Conservation (phyloP, 2,113 vertebrate genomes). For the Mormyrus lacerda region DNA sequence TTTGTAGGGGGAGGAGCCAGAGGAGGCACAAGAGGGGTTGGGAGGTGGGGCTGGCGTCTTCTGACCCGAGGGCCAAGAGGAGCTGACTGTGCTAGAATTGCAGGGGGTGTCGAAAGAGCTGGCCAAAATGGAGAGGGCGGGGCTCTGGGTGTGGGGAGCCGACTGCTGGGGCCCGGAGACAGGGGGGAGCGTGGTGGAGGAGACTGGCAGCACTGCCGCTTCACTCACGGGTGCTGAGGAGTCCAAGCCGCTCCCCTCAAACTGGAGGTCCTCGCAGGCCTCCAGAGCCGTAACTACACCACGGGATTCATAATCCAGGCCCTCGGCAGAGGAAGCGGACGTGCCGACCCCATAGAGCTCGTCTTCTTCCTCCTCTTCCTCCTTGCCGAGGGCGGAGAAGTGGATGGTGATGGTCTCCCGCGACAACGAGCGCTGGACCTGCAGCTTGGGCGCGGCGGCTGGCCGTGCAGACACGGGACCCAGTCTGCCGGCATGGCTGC, state of each 20-base stretch:
- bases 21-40: slow-evolving; percentile 41
- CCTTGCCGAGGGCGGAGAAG: slow-evolving; percentile 91
- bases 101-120: slow-evolving; percentile 32
- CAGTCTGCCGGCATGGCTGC: slow-evolving; percentile 77
- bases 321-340: slow-evolving; percentile 38
- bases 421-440: slow-evolving; percentile 89
- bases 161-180: slow-evolving; percentile 45
- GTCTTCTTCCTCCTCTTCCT: slow-evolving; percentile 93
- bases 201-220: slow-evolving; percentile 48
- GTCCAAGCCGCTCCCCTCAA: slow-evolving; percentile 57
- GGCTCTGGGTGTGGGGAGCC: slow-evolving; percentile 49
- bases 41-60: slow-evolving; percentile 51
- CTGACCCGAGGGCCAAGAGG: slow-evolving; percentile 60
- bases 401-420: slow-evolving; percentile 96
- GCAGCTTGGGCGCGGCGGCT: slow-evolving; percentile 77
- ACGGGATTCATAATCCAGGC: slow-evolving; percentile 64
- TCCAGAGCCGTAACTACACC: slow-evolving; percentile 75
- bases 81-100: slow-evolving; percentile 47
- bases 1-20: slow-evolving; percentile 76
- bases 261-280: slow-evolving; percentile 80
- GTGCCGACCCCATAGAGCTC: slow-evolving; percentile 58
- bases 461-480: slow-evolving; percentile 68
- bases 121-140: slow-evolving; percentile 60
- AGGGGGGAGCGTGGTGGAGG: slow-evolving; percentile 40
- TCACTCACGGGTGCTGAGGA: slow-evolving; percentile 43